Conservation (phyloP, 2,797 vertebrate species). For the Galagoides demidoff region DNA sequence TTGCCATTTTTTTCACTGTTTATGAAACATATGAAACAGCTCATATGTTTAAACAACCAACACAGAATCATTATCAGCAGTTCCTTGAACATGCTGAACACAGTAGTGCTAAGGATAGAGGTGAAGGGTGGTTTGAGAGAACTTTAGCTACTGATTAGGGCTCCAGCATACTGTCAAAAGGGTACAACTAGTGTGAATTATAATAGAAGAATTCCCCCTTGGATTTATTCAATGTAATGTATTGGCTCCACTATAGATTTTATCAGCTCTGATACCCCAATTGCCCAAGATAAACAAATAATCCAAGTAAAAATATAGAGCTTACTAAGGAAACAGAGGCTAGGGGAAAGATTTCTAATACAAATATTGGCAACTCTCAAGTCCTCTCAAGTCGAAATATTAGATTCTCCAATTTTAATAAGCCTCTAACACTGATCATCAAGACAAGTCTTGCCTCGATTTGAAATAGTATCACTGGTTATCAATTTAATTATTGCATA, state of each 20-base stretch:
- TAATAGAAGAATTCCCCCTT: neutral
- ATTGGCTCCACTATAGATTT: neutral
- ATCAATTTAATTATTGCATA: neutral
- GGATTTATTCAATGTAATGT: neutral
- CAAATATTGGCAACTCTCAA: neutral
- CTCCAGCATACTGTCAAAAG: neutral
- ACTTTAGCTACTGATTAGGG: neutral
- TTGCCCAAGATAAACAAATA: neutral
- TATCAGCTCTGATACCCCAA: neutral
- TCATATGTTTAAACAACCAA: neutral
- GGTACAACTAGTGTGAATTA: neutral
- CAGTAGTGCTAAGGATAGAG: neutral
- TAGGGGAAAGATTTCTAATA: neutral
- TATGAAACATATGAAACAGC: too few species aligned
- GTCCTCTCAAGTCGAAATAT: neutral
- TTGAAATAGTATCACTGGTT: neutral
- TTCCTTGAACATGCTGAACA: neutral
- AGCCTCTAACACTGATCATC: neutral
- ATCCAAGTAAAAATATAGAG: neutral
- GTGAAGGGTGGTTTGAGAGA: neutral
- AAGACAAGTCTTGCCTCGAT: neutral
- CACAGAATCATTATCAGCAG: neutral
- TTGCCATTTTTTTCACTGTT: too few species aligned
- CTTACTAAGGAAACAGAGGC: neutral
- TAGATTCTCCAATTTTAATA: neutral